Evolutionary conservation across 2,113 vertebrate genomes (phyloP), one percentile per base, ranked within the genome.

Genomic region (Cricetomys ansorgei): DNA sequence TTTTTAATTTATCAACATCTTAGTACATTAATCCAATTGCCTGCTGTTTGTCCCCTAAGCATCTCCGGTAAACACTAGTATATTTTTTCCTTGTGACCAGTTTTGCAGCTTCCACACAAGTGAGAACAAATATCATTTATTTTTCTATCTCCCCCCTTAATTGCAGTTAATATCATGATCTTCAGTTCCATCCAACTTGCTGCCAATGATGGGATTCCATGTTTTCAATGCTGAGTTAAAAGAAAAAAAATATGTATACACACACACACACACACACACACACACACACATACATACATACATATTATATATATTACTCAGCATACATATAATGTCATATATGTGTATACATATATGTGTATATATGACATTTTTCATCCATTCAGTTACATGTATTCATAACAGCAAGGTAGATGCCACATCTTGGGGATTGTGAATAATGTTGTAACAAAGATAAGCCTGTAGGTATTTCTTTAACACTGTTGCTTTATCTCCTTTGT

Each of bases 351-450:
- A 25, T 23, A 25, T 25, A 25, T 62, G 25, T 62, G 25, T 62
- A 25, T 65, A 10, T 3, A 31, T 65, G 25, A 9, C 27, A 27
- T 5, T 21, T 19, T 12, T n/a, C 0, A 3, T 48, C 5, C 15
- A n/a, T 17, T 15, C n/a, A 57, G 19, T 6, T 31, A 21, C 43
- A 31, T 3, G 48, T 15, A n/a, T n/a, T n/a, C n/a, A n/a, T 16
- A 21, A 80, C 23, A 65, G 4, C 1, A 80, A n/a, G 7, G 5
- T 8, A 21, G 37, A 76, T 40, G 65, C 11, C 10, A 55, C 34
- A 6, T 57, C 64, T 77, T 77, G 43, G 43, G 7, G 48, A 31
- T 10, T 55, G 10, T 69, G 19, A 80, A 76, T 17, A 15, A 17
- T 40, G 17, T 29, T 69, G 3, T 7, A 34, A 43, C 31, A 34